Percentiles rank a stretch among this genome's conserved stretches.
phyloP scores from a whole-genome alignment of 1,140 invertebrate species.

The Danaus plexippus region DNA sequence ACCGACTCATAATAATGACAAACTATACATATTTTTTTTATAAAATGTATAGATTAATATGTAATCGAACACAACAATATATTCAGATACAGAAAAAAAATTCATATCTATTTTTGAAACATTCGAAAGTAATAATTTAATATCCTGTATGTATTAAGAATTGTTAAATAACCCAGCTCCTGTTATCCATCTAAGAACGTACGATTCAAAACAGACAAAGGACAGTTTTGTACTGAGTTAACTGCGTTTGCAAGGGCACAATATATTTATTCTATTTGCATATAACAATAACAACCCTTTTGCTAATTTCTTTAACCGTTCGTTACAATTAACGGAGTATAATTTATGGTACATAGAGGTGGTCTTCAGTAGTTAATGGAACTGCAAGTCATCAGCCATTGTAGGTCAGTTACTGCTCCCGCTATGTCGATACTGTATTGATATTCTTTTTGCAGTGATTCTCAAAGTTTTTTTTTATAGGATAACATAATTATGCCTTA shows the following conservation, averaged over 20 bases:
- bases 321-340: slow-evolving; percentile 48
- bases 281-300: slow-evolving; percentile 55
- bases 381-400: slow-evolving; percentile 60
- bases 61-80: too few relatives aligned
- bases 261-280: slow-evolving; percentile 28
- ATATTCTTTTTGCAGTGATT: slow-evolving; percentile 24
- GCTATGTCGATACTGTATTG: slow-evolving; percentile 33
- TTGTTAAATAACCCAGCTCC: too few relatives aligned
- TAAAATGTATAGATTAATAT: too few relatives aligned
- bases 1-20: too few relatives aligned
- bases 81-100: too few relatives aligned
- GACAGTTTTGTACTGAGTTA: slow-evolving; percentile 9
- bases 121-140: too few relatives aligned
- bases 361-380: slow-evolving; percentile 43
- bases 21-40: too few relatives aligned
- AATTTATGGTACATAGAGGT: slow-evolving; percentile 59
- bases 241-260: slow-evolving; percentile 8
- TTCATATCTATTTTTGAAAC: too few relatives aligned
- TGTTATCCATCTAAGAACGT: too few relatives aligned
- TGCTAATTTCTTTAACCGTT: slow-evolving; percentile 51
- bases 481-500: too few relatives aligned
- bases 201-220: neutral
- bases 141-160: too few relatives aligned
- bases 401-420: slow-evolving; percentile 52
- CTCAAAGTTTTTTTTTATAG: slow-evolving; percentile 29